These are phyloP conservation scores for Notocelia uddmanniana DNA, from an alignment of 2,888 invertebrate species.

Conservation along the genomic window DNA sequence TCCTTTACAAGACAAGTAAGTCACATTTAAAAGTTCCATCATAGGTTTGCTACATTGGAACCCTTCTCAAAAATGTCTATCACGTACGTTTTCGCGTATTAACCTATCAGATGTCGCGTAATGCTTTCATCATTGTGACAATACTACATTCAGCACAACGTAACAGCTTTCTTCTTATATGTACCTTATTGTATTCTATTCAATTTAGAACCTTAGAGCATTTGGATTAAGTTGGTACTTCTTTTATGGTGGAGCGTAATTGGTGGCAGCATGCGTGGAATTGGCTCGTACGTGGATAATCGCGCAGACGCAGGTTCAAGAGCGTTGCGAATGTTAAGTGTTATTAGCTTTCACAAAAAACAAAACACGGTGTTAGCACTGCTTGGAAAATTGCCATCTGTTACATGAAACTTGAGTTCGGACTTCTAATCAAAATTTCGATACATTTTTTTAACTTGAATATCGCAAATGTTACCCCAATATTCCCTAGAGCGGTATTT, in stretches of 20 bases:
- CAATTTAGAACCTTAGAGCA: constrained; percentile 35
- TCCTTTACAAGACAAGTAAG: not conserved
- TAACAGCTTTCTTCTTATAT: constrained; percentile 44
- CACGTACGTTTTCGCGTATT: constrained; percentile 44
- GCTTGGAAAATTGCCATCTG: not conserved
- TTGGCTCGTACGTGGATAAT: constrained; percentile 58
- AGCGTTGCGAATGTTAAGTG: constrained; percentile 58
- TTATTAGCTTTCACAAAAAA: constrained; percentile 62
- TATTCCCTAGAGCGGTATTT: too few relatives aligned
- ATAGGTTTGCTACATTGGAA: not conserved
- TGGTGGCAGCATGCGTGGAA: constrained; percentile 54
- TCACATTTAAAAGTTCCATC: not conserved
- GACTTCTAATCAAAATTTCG: too few relatives aligned
- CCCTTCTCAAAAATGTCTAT: constrained; percentile 9
- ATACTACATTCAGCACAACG: constrained; percentile 41
- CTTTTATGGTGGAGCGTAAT: constrained; percentile 41
- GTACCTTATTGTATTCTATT: constrained; percentile 4
- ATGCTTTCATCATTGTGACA: constrained; percentile 49
- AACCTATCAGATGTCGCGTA: constrained; percentile 47
- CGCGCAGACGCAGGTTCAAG: constrained; percentile 51
- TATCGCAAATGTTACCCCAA: too few relatives aligned
- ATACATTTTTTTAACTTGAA: too few relatives aligned
- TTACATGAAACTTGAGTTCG: not conserved
- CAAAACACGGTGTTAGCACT: constrained; percentile 1
- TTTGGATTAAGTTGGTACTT: constrained; percentile 11